Evolutionary conservation across 2,797 vertebrate species (phyloP).

Genomic region (Cheirogaleus major): DNA sequence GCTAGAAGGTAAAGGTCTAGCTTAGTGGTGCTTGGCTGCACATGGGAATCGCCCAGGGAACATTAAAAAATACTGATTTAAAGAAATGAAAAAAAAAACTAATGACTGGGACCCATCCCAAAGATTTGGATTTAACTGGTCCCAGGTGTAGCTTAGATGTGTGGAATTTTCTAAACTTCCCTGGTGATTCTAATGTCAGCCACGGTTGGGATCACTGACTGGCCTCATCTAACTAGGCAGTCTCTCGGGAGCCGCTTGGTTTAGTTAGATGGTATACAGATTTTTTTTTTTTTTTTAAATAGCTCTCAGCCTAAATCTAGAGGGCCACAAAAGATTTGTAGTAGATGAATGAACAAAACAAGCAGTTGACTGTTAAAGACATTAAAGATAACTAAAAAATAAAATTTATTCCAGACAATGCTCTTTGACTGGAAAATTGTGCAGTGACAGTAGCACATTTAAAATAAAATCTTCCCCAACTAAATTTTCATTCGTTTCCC

Average conservation of each 20-base stretch:
- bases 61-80: background rate
- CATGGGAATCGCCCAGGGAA: background rate
- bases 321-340: background rate
- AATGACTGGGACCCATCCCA: background rate
- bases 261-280: background rate
- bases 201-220: background rate
- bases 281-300: background rate
- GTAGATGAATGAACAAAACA: background rate
- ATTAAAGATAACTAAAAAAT: background rate
- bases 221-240: background rate
- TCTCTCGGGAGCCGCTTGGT: background rate
- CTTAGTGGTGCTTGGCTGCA: background rate
- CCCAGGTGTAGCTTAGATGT: background rate
- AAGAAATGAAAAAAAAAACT: background rate
- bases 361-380: background rate
- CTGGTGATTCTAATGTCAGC: background rate
- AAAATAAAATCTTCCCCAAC: background rate
- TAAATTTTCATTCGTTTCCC: background rate
- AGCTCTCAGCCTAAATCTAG: background rate
- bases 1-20: background rate
- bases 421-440: background rate
- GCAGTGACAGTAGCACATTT: background rate
- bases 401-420: background rate
- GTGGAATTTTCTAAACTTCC: background rate
- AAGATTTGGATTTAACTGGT: background rate